These are phyloP conservation scores for Drosophila seguyi DNA, from an alignment of 1,140 invertebrate species.

Conservation along the genomic window DNA sequence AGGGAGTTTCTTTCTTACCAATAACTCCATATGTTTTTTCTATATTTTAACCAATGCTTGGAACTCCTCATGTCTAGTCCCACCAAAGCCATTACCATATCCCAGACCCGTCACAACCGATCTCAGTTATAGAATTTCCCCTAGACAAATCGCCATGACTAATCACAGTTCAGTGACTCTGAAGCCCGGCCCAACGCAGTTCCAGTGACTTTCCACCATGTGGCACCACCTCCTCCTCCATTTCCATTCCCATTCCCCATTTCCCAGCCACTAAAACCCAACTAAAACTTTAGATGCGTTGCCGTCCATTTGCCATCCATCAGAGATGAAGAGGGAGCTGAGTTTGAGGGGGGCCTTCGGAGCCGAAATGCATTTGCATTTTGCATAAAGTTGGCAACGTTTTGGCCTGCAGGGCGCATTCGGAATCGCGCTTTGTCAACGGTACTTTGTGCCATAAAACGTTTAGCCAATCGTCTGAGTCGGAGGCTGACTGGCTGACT, in stretches of 20 bases:
- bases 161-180: slow-evolving; percentile 63
- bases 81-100: slow-evolving; percentile 8
- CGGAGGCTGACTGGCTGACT: slow-evolving; percentile 19
- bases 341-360: background rate
- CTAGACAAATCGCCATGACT: slow-evolving; percentile 51
- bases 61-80: background rate
- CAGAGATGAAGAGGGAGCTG: slow-evolving; percentile 40
- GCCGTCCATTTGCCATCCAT: slow-evolving; percentile 66
- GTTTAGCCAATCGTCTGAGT: slow-evolving; percentile 68
- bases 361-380: slow-evolving; percentile 77
- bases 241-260: background rate
- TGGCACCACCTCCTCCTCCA: slow-evolving; percentile 14
- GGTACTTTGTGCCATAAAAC: slow-evolving; percentile 77
- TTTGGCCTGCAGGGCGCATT: slow-evolving; percentile 64
- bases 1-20: background rate
- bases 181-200: slow-evolving; percentile 28
- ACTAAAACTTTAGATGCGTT: slow-evolving; percentile 41
- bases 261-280: background rate
- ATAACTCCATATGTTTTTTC: background rate
- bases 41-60: background rate
- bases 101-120: slow-evolving; percentile 13
- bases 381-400: slow-evolving; percentile 75
- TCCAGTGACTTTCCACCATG: slow-evolving; percentile 33
- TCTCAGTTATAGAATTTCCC: slow-evolving; percentile 35
- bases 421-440: slow-evolving; percentile 66